phyloP scores from a whole-genome alignment of 2,888 invertebrate genomes.

The Hirtodrosophila confusa region DNA sequence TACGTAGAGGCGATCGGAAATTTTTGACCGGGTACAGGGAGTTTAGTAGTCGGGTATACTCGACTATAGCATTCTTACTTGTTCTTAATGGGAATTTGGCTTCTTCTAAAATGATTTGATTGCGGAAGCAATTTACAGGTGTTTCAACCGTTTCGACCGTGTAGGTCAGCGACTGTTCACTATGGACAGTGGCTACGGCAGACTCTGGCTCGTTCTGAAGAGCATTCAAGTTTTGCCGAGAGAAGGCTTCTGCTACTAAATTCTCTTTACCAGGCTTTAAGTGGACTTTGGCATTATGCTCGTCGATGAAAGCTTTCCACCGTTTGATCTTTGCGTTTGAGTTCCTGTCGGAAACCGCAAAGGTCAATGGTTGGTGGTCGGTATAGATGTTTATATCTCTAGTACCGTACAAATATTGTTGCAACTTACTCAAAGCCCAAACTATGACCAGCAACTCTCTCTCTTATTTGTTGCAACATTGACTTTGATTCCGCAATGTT shows the following conservation, averaged over 20 bases:
- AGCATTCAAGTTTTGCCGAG: no score
- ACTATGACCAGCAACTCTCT: neutral
- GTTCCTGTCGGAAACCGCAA: neutral
- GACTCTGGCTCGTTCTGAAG: neutral
- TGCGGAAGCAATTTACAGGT: neutral
- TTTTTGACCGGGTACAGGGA: no score
- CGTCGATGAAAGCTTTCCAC: neutral
- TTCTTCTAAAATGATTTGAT: neutral
- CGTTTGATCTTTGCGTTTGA: neutral
- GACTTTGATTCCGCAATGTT: neutral
- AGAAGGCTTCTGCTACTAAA: no score
- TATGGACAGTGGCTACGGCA: neutral
- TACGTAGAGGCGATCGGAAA: no score
- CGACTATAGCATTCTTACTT: no score
- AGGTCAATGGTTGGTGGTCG: neutral
- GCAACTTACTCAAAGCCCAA: neutral
- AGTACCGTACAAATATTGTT: neutral
- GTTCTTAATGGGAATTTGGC: no score
- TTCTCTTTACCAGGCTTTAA: neutral
- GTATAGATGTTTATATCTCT: neutral
- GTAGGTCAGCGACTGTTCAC: neutral
- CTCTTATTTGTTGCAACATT: neutral
- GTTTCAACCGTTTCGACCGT: neutral
- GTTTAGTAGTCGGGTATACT: no score
- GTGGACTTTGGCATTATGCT: neutral